Base-by-base conservation (phyloP, 2,797 vertebrate genomes). In the Cynopterus sphinx region DNA sequence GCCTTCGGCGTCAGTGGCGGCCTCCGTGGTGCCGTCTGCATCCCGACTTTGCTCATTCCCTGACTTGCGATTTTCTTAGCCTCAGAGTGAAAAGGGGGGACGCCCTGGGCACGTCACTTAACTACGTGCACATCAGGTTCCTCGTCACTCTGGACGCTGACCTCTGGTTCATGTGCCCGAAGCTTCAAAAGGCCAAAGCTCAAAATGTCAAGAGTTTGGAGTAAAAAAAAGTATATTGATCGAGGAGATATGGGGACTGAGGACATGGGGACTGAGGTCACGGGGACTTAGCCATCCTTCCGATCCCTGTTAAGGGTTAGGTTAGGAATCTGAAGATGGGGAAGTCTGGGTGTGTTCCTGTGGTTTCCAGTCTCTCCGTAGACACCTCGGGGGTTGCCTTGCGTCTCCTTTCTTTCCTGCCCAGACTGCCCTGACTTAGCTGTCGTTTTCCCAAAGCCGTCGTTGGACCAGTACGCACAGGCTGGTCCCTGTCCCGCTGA, bases 71-170 rank as follows among this genome's bases (percentile, higher is more conserved):
- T 84, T 68, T 3, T 26, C 39, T 96, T 91, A 68, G 68, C 86
- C 96, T 98, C 68, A 61, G 0, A 95, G 98, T 59, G 22, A 97
- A 96, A 97, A 0, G n/a, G 21, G 33, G 33, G 26, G 21, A n/a
- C 15, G 43, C 49, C 33, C 74, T 65, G 15, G 36, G 19, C 6
- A n/a, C 26, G 36, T 63, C 46, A 28, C 36, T 39, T 53, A 63
- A 28, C 2, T 39, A n/a, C 12, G 21, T 21, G 68, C 28, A 16
- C 13, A 2, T 75, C 28, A 5, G 2, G 55, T 53, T 75, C 49
- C 22, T 65, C 43, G 36, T 63, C 41, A 43, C 16, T 91, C 4
- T 88, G 36, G 55, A 22, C 4, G 24, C 22, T 9, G 55, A 22
- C 8, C 22, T 24, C 55, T 57, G 55, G 55, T 57, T 57, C 10